Evolutionary conservation across 2,113 vertebrate species (phyloP).

Genomic region (Glaucomys volans): DNA sequence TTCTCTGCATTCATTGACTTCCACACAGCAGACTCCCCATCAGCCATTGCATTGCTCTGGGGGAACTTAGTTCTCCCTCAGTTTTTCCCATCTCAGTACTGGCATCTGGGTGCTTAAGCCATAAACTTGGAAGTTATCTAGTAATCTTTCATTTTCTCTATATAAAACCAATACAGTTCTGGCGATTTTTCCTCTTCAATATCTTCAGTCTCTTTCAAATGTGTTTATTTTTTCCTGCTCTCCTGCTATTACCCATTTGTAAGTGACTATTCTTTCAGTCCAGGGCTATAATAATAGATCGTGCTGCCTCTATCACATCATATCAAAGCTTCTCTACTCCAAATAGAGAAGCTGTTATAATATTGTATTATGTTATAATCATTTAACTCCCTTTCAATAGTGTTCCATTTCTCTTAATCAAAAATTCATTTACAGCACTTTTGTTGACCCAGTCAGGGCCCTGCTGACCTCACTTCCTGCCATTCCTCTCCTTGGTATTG

Average conservation of each 20-base stretch:
- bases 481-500: neutral
- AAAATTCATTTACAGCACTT: neutral
- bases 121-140: neutral
- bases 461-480: neutral
- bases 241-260: neutral
- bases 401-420: neutral
- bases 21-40: rapidly evolving
- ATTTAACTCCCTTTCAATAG: neutral
- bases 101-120: neutral
- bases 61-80: neutral
- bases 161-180: neutral
- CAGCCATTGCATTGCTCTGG: neutral
- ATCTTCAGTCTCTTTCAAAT: neutral
- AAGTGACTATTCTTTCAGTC: neutral
- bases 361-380: neutral
- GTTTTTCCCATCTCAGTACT: neutral
- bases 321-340: neutral
- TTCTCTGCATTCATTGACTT: neutral
- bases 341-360: neutral
- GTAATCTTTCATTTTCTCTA: neutral
- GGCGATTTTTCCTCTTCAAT: neutral
- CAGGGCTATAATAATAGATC: neutral
- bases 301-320: neutral
- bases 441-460: neutral
- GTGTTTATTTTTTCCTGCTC: neutral